Conservation (phyloP, 37 sponge, comb jelly and placozoan genomes). For the Agelas oroides region DNA sequence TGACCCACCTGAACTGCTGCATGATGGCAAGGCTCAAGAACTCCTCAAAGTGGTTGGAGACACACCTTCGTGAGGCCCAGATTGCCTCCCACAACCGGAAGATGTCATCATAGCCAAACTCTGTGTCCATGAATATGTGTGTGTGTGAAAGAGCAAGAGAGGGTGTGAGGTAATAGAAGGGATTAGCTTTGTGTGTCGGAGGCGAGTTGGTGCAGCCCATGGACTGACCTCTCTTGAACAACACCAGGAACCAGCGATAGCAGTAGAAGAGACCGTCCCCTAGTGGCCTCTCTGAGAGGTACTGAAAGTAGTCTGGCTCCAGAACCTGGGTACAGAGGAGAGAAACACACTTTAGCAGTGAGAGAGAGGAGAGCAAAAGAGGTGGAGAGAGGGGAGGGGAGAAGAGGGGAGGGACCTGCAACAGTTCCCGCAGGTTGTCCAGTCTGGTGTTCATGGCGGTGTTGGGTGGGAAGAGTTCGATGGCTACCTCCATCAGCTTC, state of each 20-base stretch:
- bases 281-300: slow-evolving; percentile 76
- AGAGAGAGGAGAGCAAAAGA: not conserved
- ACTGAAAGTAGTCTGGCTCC: slow-evolving; percentile 90
- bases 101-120: slow-evolving; percentile 84
- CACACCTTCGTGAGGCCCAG: slow-evolving; percentile 74
- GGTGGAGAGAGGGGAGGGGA: not conserved
- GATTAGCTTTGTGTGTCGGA: too few species aligned
- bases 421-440: slow-evolving; percentile 66
- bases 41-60: slow-evolving; percentile 78
- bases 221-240: slow-evolving; percentile 89
- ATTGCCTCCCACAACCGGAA: slow-evolving; percentile 90
- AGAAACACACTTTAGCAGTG: too few species aligned
- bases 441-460: slow-evolving; percentile 68
- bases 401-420: slow-evolving; percentile 56
- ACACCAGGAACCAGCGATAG: slow-evolving; percentile 94
- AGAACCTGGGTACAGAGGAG: slow-evolving; percentile 59
- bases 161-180: too few species aligned
- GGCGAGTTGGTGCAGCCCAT: too few species aligned
- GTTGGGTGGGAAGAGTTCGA: slow-evolving; percentile 76
- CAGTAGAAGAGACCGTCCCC: slow-evolving; percentile 89
- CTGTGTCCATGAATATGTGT: slow-evolving; percentile 24
- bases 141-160: too few species aligned
- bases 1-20: slow-evolving; percentile 85
- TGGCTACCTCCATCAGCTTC: slow-evolving; percentile 64
- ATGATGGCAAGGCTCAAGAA: slow-evolving; percentile 91